phyloP scores from a whole-genome alignment of 2,113 vertebrate genomes.

The Sclerurus mexicanus region DNA sequence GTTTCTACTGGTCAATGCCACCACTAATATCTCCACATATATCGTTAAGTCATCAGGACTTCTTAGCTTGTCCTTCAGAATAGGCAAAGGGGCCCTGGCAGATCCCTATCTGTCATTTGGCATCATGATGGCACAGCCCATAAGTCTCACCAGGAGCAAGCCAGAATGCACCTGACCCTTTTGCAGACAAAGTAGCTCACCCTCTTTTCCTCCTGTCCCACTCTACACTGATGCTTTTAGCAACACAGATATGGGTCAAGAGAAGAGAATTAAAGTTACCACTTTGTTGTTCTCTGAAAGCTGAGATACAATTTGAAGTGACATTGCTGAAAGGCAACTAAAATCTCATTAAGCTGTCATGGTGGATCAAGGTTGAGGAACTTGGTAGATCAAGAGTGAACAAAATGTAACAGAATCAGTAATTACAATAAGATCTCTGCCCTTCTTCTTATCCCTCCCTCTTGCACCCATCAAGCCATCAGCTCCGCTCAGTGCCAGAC shows the following conservation, averaged over 20 bases:
- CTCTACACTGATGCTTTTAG: neutral
- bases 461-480: neutral
- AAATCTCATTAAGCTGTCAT: neutral
- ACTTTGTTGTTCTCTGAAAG: neutral
- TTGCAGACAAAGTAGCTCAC: neutral
- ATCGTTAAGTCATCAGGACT: neutral
- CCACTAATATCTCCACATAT: neutral
- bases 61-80: neutral
- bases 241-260: neutral
- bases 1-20: neutral
- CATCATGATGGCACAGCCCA: neutral
- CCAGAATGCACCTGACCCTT: neutral
- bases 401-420: neutral
- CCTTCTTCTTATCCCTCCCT: neutral
- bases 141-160: neutral
- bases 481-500: rapidly evolving
- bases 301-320: neutral
- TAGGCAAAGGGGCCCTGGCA: neutral
- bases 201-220: neutral
- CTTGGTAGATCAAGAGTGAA: neutral
- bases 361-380: neutral
- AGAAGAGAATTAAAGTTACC: neutral
- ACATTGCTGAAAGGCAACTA: neutral
- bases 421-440: neutral
- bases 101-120: neutral